Conservation (phyloP, 1,140 invertebrate genomes). For the Mercenaria mercenaria region DNA sequence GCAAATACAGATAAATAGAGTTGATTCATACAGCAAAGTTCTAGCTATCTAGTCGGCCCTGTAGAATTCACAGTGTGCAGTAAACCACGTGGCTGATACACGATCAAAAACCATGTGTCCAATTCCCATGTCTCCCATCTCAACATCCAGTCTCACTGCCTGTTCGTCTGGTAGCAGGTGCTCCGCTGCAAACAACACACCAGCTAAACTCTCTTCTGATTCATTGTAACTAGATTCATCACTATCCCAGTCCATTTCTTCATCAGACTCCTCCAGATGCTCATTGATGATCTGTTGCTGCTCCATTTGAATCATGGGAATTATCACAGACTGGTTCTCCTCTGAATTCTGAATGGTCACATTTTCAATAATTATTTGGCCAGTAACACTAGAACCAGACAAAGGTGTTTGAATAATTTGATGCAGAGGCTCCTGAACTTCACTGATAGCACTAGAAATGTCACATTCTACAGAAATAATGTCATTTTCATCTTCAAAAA, state of each 20-base stretch:
- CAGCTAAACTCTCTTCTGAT: constrained; percentile 43
- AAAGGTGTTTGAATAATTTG: background rate
- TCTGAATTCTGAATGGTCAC: background rate
- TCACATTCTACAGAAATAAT: background rate
- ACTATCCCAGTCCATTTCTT: constrained; percentile 42
- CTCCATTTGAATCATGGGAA: background rate
- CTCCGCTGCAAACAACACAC: constrained; percentile 59
- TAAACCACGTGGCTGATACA: constrained; percentile 62
- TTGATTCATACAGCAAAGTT: too few relatives aligned
- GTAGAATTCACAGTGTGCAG: constrained; percentile 46
- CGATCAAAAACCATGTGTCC: constrained; percentile 62
- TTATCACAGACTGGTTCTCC: constrained; percentile 25
- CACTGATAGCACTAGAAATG: background rate
- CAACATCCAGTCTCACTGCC: constrained; percentile 54
- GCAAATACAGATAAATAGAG: too few relatives aligned
- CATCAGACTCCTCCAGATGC: constrained; percentile 33
- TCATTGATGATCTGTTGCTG: constrained; percentile 19
- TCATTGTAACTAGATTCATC: constrained; percentile 44
- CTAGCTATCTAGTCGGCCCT: background rate
- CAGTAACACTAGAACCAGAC: background rate
- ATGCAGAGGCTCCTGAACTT: background rate
- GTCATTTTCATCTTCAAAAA: constrained; percentile 1
- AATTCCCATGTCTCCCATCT: constrained; percentile 65
- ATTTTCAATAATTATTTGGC: background rate
- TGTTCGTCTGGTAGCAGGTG: constrained; percentile 52